These are phyloP conservation scores for Coelinius sp. DNA, from an alignment of 2,888 invertebrate genomes.

Conservation along the genomic window DNA sequence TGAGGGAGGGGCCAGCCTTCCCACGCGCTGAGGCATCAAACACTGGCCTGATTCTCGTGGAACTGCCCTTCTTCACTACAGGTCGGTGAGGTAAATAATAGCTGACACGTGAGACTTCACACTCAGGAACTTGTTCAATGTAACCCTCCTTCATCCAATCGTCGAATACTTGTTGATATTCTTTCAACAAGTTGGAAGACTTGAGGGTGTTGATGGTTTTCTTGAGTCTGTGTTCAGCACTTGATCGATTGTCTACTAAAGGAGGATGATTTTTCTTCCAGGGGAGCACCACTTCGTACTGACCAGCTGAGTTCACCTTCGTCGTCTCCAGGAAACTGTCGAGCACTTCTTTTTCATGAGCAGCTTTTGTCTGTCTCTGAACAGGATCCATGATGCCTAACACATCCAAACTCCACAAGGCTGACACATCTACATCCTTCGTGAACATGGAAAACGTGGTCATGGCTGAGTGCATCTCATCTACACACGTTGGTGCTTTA, in stretches of 20 bases:
- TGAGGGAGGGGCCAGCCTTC: conserved; percentile 50
- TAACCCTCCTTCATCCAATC: conserved; percentile 54
- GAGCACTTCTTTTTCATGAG: conserved; percentile 46
- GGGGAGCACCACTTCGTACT: conserved; percentile 59
- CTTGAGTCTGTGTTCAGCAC: conserved; percentile 51
- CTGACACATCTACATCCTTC: conserved; percentile 47
- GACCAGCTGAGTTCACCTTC: conserved; percentile 40
- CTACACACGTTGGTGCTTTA: conserved; percentile 32
- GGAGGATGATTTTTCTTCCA: conserved; percentile 59
- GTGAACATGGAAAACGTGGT: conserved; percentile 41
- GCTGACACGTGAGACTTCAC: conserved; percentile 35
- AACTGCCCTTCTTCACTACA: conserved; percentile 43
- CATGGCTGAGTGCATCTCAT: conserved; percentile 34
- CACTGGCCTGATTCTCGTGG: conserved; percentile 50
- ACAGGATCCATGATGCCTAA: conserved; percentile 55
- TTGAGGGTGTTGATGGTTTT: conserved; percentile 48
- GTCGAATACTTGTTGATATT: conserved; percentile 51
- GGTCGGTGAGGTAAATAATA: conserved; percentile 47
- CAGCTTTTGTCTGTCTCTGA: conserved; percentile 47
- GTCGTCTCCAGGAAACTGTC: conserved; percentile 54
- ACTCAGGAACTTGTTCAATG: conserved; percentile 50
- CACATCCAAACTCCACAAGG: conserved; percentile 59
- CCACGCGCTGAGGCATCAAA: conserved; percentile 54
- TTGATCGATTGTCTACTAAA: conserved; percentile 51
- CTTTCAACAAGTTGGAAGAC: conserved; percentile 42